Percentiles rank a stretch among this genome's conserved stretches.
Conservation (phyloP, 2,888 invertebrate species). For the Metallyticus violacea region DNA sequence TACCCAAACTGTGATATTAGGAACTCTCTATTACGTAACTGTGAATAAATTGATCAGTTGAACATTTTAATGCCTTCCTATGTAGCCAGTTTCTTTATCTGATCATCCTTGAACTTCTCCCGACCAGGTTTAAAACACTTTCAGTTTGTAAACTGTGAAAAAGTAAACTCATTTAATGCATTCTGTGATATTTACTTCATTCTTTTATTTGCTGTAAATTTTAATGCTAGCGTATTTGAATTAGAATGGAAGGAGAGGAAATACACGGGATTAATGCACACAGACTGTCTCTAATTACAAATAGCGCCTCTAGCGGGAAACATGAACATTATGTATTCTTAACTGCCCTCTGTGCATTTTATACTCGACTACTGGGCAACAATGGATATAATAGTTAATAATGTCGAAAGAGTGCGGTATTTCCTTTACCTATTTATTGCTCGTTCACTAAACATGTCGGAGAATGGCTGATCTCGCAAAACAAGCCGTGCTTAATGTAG, state of each 20-base stretch:
- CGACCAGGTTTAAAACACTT: too few relatives aligned
- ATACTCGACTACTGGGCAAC: not conserved
- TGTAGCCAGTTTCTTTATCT: too few relatives aligned
- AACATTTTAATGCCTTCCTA: too few relatives aligned
- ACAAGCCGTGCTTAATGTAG: too few relatives aligned
- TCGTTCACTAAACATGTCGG: too few relatives aligned
- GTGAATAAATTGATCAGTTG: too few relatives aligned
- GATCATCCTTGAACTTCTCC: too few relatives aligned
- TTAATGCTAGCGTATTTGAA: not conserved
- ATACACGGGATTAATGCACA: not conserved
- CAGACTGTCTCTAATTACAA: not conserved
- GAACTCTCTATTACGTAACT: too few relatives aligned
- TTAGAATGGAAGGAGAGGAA: not conserved
- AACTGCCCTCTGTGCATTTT: not conserved
- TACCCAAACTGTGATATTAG: too few relatives aligned
- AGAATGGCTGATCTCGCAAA: too few relatives aligned
- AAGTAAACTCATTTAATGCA: not conserved
- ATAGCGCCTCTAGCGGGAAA: not conserved
- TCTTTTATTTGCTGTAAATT: not conserved
- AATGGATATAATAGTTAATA: not conserved
- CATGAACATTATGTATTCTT: not conserved
- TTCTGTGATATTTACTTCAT: not conserved
- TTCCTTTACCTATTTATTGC: not conserved
- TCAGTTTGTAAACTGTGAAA: not conserved
- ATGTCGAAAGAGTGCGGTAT: not conserved